A percentile compares a stretch with the other conserved stretches of the same genome.
These are phyloP conservation scores for Acanthococcus lagerstroemiae DNA, from an alignment of 2,888 invertebrate genomes.

Conservation along the genomic window DNA sequence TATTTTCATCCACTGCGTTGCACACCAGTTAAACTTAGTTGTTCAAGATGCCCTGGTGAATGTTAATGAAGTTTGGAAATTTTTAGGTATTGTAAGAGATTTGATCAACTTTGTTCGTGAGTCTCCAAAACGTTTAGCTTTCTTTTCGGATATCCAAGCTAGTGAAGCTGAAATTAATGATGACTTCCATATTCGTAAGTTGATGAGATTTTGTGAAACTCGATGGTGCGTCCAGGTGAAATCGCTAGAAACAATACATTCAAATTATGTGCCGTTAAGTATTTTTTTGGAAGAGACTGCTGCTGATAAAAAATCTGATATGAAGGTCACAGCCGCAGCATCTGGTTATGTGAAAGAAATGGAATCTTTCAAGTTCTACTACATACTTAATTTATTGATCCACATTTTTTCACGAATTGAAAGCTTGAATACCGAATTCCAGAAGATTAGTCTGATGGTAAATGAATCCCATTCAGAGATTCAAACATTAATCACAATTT, in stretches of 20 bases:
- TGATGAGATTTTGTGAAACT: background rate
- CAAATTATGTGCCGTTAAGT: background rate
- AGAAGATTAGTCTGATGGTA: background rate
- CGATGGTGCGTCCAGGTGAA: background rate
- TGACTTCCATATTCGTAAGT: background rate
- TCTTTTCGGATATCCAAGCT: background rate
- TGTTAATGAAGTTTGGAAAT: constrained; percentile 31
- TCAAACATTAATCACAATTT: background rate
- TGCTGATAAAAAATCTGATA: background rate
- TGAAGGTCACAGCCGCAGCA: background rate
- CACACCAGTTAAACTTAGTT: constrained; percentile 35
- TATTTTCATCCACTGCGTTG: constrained; percentile 35
- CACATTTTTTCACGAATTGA: background rate
- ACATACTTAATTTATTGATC: background rate
- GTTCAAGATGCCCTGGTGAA: constrained; percentile 35
- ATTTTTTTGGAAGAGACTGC: background rate
- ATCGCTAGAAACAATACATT: background rate
- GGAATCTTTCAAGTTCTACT: background rate
- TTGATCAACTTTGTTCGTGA: constrained; percentile 6
- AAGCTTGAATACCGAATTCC: background rate
- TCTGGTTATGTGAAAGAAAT: constrained; percentile 2
- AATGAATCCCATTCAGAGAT: background rate
- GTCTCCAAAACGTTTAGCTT: background rate
- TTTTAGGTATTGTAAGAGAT: constrained; percentile 1
- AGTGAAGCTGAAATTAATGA: background rate